Base-by-base conservation (phyloP, 2,888 invertebrate genomes). In the Eucriotettix oculatus region DNA sequence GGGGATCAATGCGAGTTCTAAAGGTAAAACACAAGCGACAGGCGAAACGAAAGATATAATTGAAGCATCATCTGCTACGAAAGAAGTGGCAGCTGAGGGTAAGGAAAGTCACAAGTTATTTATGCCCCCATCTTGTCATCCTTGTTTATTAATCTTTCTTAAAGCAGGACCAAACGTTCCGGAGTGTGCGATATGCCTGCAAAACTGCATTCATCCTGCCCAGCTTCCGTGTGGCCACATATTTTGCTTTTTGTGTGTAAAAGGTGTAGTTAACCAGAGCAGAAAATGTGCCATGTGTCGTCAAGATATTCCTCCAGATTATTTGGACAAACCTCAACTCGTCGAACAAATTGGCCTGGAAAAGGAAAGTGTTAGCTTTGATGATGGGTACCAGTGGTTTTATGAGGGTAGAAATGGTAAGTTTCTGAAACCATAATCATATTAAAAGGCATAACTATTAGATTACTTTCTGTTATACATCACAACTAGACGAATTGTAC, bases 191-290 rank as follows among this genome's bases (percentile, higher is more conserved):
- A 89, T 97, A 53, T 97, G 96, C 71, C 79, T 96, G 58, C 93
- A 94, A 76, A 82, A 83, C 43, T 91, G 88, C 71, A 83, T 94
- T 65, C 90, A 94, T 75, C 96, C 96, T n/a, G 90, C 94, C 0
- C 82, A 86, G 69, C 78, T 97, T 56, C 95, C 95, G 0, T 97
- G 96, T 73, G 86, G 85, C n/a, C 97, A 97, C 72, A 83, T 95
- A 63, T 97, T 97, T 73, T 97, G 96, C 74, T 97, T 90, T 72
- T 78, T 97, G 10, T 97, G 96, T 73, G 87, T 94, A 3, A 97
- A 97, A 82, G 97, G 92, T 66, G 83, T 92, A 68, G 84, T 88
- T 1, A 87, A 89, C 70, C 89, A 90, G 72, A 90, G 86, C 69
- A 87, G 86, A 69, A 81, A 84, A 66, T 96, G 96, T 79, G 94